Base-by-base conservation (phyloP, 2,888 invertebrate genomes). In the Drosophila birchii region DNA sequence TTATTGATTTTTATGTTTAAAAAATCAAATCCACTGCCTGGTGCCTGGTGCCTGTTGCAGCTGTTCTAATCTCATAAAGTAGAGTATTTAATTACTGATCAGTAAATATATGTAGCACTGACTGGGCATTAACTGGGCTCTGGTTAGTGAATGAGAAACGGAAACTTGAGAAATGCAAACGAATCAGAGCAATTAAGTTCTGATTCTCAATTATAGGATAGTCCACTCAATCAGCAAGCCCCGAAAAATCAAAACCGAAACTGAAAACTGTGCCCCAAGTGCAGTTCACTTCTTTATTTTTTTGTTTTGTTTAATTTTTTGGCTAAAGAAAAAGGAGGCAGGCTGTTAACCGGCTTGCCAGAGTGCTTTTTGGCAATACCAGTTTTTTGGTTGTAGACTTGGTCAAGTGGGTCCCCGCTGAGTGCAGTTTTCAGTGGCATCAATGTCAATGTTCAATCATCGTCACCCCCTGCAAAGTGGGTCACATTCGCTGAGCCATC, bases 401-500 rank as follows among this genome's bases (percentile, higher is more conserved):
- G 41, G 41, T 12, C 69, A 71, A 66, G 66, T 66, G 67, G 66
- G 45, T 74, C 72, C 72, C 72, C 72, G 66, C 36, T 41, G 72
- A 75, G 66, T 75, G 72, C 75, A 67, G 66, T 74, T 75, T 75
- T 75, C 70, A 62, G 68, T 49, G 64, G 83, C 82, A 88, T 86
- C 88, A 85, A 88, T 84, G 88, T 86, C 84, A 84, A 81, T 81
- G 75, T 61, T 78, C 69, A 57, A 51, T 74, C 41, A 43, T 32
- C 39, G 51, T 51, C 70, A 70, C 23, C 57, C 36, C 29, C 29
- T 39, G 43, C 66, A 49, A 72, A 43, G 66, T 73, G 72, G 75
- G 72, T 74, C 72, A 54, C 74, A 45, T 45, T 49, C 26, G 32
- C 45, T 43, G n/a, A 34, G 56, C 20, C 38, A 11, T 36, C 20